Evolutionary conservation across 2,888 invertebrate genomes (phyloP), one percentile per base, ranked within the genome.

Genomic region (Drosophila parthenogenetica): DNA sequence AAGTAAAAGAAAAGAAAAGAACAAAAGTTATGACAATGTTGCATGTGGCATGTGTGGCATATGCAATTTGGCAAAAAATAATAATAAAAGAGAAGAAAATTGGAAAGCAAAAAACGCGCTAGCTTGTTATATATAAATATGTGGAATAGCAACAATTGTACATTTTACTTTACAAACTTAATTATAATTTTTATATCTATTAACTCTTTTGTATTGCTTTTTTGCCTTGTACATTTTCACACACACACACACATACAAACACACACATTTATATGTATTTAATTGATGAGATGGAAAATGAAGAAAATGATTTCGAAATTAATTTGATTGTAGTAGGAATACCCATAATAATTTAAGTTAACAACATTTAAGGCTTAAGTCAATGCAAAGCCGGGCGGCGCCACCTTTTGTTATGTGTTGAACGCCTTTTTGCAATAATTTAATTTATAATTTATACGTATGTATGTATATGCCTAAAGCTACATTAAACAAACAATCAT

Each of bases 141-240:
- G 82, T 77, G 79, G 69, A 79, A 84, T 83, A 83, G 83, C 79
- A 79, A 84, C 87, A 83, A 81, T 83, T 83, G 83, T 83, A 83
- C 77, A 83, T 87, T 87, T 79, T 87, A 82, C 69, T 78, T 82
- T 85, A 82, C 60, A 74, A 74, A 65, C 68, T 55, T 82, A 81
- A 82, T 82, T 78, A 72, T 82, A 82, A 78, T 82, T 85, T 85
- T 80, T 79, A 77, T 71, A 81, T 53, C 81, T 81, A 77, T 64
- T 57, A 63, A 72, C 53, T 69, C 53, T 45, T 69, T 79, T 77
- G 63, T 77, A 77, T 76, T 79, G 79, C 79, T 79, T 78, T 69
- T 79, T 80, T 80, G 86, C 86, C 86, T 86, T 82, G 81, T 82
- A 82, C 81, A 82, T 82, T 82, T 86, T 86, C 76, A 77, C 75